phyloP scores from a whole-genome alignment of 2,113 vertebrate genomes.

The Sakesphorus luctuosus region DNA sequence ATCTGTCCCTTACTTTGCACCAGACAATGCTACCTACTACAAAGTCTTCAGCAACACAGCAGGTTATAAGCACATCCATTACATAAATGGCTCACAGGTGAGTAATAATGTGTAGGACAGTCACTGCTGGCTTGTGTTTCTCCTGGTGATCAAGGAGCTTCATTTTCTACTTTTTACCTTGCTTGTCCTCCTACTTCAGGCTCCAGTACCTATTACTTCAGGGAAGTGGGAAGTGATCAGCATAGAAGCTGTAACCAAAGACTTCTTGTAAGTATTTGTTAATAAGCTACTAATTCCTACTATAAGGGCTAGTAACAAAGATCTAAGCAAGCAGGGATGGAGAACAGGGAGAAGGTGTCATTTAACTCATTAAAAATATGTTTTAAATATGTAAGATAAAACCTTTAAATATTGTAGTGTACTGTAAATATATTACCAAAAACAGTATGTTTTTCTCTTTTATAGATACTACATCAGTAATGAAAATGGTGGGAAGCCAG shows the following conservation, averaged over 20 bases:
- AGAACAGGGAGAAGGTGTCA: neutral
- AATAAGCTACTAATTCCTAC: neutral
- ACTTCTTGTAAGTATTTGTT: slow-evolving; percentile 76
- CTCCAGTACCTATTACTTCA: slow-evolving; percentile 57
- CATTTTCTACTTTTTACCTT: neutral
- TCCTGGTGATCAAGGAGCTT: neutral
- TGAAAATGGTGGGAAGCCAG: slow-evolving; percentile 80
- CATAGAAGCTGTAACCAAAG: slow-evolving; percentile 72
- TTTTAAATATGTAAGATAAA: neutral
- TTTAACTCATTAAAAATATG: neutral
- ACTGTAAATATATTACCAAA: neutral
- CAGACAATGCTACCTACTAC: slow-evolving; percentile 85
- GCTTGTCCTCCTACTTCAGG: neutral
- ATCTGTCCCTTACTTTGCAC: slow-evolving; percentile 84
- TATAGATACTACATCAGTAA: slow-evolving; percentile 95
- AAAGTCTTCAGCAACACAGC: slow-evolving; percentile 84
- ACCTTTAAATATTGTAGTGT: neutral
- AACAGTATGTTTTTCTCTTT: slow-evolving; percentile 55
- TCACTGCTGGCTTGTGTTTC: neutral
- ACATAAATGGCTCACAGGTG: slow-evolving; percentile 38
- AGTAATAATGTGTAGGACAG: neutral
- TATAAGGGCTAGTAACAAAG: neutral
- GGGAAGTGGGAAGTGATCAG: slow-evolving; percentile 82
- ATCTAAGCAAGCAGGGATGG: neutral
- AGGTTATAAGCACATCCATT: slow-evolving; percentile 92